Evolutionary conservation across 2,113 vertebrate genomes (phyloP).

Genomic region (Onychorhynchus coronatus): DNA sequence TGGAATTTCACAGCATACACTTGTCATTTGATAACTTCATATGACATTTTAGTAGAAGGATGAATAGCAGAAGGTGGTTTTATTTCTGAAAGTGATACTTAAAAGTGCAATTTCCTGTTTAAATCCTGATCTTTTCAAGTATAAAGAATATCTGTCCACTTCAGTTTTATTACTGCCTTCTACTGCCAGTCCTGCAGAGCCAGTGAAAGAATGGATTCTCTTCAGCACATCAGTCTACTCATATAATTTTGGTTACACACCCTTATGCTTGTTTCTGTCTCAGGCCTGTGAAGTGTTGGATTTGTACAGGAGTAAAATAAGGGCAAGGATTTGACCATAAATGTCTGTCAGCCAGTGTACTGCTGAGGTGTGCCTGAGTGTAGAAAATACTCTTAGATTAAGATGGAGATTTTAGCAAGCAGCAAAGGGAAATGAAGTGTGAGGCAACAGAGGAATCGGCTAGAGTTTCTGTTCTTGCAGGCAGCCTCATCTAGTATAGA

Average conservation of each 20-base stretch:
- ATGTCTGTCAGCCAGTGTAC: background rate
- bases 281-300: background rate
- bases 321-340: background rate
- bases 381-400: background rate
- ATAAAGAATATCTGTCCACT: background rate
- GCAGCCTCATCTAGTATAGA: background rate
- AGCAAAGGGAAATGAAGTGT: background rate
- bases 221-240: background rate
- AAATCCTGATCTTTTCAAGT: constrained; percentile 6
- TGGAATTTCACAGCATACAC: constrained; percentile 25
- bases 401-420: background rate
- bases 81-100: constrained; percentile 37
- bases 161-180: constrained; percentile 40
- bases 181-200: background rate
- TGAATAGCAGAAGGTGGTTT: constrained; percentile 33
- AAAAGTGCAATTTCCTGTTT: constrained; percentile 38
- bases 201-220: background rate
- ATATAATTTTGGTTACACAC: background rate
- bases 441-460: background rate
- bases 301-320: background rate
- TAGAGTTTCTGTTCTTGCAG: background rate
- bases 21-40: constrained; percentile 12
- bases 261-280: background rate
- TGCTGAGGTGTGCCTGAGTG: background rate
- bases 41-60: background rate